Conservation (phyloP, 2,113 vertebrate species). For the Erythrocercus mccallii region DNA sequence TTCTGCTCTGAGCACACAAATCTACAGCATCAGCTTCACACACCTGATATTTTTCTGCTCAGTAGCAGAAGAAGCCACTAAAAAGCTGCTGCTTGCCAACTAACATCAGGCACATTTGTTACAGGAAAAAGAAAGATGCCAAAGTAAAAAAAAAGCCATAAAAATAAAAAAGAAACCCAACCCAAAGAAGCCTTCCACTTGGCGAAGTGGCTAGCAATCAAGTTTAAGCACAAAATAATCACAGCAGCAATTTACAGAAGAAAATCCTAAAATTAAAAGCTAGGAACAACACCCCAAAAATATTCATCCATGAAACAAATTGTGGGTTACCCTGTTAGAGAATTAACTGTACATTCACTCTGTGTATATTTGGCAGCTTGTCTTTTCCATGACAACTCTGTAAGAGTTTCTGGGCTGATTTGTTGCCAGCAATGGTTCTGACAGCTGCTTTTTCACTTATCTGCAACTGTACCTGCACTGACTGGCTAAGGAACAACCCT, state of each 20-base stretch:
- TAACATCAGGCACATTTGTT: background rate
- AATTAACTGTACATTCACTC: background rate
- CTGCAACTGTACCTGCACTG: background rate
- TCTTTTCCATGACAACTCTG: background rate
- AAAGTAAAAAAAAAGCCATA: background rate
- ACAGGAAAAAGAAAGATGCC: background rate
- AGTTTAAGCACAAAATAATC: background rate
- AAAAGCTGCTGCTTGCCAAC: background rate
- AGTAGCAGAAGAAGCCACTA: background rate
- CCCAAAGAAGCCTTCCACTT: background rate
- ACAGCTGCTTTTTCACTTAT: background rate
- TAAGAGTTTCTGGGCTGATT: background rate
- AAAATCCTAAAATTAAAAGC: conserved; percentile 17
- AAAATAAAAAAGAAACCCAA: background rate
- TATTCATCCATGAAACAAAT: background rate
- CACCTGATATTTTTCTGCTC: background rate
- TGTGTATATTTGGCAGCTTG: background rate
- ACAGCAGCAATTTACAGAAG: background rate
- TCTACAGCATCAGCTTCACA: background rate
- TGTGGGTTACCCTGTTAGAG: background rate
- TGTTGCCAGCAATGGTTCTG: background rate
- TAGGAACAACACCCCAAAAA: background rate
- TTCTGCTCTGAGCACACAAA: background rate
- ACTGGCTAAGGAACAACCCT: background rate
- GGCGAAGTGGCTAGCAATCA: background rate